A percentile compares a stretch with the other conserved stretches of the same genome.
Conservation (phyloP, 2,888 invertebrate species). For the Dryococelus australis region DNA sequence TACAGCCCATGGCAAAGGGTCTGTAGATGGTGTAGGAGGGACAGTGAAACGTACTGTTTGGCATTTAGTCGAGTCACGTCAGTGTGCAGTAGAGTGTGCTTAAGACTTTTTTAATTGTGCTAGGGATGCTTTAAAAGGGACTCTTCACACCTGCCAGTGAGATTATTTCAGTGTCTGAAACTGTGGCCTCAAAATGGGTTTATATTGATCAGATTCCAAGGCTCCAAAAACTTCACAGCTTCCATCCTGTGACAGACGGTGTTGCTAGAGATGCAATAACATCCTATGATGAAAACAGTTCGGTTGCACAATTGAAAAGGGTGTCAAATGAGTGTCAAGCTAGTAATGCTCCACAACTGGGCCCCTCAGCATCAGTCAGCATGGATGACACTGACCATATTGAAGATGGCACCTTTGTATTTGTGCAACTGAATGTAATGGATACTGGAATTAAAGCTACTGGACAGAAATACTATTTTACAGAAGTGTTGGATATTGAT, state of each 20-base stretch:
- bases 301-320: background rate
- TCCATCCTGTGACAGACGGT: background rate
- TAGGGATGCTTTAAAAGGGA: background rate
- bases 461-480: background rate
- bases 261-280: background rate
- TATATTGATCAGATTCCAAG: background rate
- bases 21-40: background rate
- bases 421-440: background rate
- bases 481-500: background rate
- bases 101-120: background rate
- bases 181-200: background rate
- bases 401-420: background rate
- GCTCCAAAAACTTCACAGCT: conserved; percentile 6
- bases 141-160: background rate
- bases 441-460: background rate
- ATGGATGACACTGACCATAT: background rate
- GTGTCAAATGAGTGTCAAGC: background rate
- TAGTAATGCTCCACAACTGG: background rate
- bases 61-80: background rate
- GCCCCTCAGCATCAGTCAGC: background rate
- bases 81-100: background rate
- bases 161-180: background rate
- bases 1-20: background rate
- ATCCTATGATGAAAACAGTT: background rate
- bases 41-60: conserved; percentile 2